These are phyloP conservation scores for Nasua narica DNA, from an alignment of 2,797 vertebrate genomes.

Conservation along the genomic window DNA sequence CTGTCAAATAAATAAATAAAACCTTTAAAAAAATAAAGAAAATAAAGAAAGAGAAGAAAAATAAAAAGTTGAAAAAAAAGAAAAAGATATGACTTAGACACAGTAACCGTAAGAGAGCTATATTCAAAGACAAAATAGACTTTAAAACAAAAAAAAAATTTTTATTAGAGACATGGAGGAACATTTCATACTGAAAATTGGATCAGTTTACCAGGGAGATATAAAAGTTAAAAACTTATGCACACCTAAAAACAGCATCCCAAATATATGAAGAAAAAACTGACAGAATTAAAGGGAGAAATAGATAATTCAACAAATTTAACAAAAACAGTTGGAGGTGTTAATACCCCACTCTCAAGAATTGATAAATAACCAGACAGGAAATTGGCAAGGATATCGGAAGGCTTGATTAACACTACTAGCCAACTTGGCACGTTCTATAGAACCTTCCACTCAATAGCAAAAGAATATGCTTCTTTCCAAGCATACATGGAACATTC, in stretches of 20 bases:
- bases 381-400: not conserved
- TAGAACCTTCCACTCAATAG: not conserved
- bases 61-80: no score
- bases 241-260: not conserved
- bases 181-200: not conserved
- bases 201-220: not conserved
- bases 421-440: not conserved
- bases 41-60: not conserved
- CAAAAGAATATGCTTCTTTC: constrained; percentile 1
- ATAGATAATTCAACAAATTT: not conserved
- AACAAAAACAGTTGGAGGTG: not conserved
- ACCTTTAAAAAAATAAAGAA: no score
- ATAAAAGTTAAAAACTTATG: not conserved
- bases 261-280: not conserved
- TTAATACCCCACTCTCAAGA: not conserved
- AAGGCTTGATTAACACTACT: not conserved
- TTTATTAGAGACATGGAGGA: not conserved
- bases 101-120: not conserved
- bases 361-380: not conserved
- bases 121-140: not conserved
- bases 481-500: not conserved
- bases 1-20: no score
- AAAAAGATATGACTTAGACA: not conserved
- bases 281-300: not conserved
- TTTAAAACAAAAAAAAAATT: not conserved